Base-by-base conservation (phyloP, 2,797 vertebrate genomes). In the Decapterus maruadsi region DNA sequence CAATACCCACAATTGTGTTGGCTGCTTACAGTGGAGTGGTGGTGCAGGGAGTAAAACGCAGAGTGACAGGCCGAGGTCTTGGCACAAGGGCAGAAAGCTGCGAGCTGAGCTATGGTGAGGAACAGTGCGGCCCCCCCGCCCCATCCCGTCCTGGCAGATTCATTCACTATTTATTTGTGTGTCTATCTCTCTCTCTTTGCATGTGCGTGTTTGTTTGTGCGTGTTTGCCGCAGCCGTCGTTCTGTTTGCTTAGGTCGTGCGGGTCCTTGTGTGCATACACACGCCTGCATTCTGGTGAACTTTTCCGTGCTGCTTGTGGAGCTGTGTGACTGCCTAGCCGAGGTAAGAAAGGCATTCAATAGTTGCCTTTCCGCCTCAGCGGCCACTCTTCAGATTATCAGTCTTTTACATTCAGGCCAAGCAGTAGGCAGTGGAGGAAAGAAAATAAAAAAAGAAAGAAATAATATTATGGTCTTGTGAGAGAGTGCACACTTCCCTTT, bases 341-440 rank as follows among this genome's bases (percentile, higher is more conserved):
- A 85, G 82, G 79, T 61, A 84, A 75, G 80, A 83, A 83, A 87
- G 46, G 48, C 78, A 82, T 92, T 91, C 87, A 87, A 87, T 88
- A 87, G 88, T 79, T 81, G 87, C 75, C 84, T 92, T 94, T 93
- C 84, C 64, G 88, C 89, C 81, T 94, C 90, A 68, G 74, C 17
- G 72, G 88, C 80, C 91, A 86, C 92, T 89, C 84, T 85, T 88
- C 82, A 87, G 90, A 94, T 93, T 92, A 94, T 92, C 87, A 82
- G 83, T 87, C 80, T 93, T 89, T 92, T 81, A 89, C 85, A 90
- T 93, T 92, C 75, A 87, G 87, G 88, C 70, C 71, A 45, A 78
- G 77, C 89, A 82, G 73, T 45, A 72, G 82, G 85, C 87, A 75
- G 79, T n/a, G 20, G 60, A 74, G 68, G 81, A 68, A 69, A 76